phyloP scores from a whole-genome alignment of 2,113 vertebrate species.

The Notechis scutatus region DNA sequence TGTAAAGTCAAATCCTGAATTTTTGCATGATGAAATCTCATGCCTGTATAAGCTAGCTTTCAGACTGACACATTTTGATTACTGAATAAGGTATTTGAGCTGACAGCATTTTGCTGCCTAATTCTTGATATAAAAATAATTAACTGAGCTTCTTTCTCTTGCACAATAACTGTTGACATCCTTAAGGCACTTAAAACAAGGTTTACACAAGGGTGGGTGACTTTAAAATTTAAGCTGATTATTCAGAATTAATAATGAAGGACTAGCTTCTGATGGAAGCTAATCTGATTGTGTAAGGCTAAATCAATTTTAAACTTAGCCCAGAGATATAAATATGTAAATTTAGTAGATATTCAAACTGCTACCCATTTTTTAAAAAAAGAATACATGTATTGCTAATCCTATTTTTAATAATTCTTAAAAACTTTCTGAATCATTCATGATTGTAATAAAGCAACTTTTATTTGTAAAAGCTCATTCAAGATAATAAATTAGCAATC shows the following conservation, averaged over 20 bases:
- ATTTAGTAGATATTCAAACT: neutral
- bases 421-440: neutral
- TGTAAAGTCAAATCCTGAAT: neutral
- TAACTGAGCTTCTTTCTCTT: constrained; percentile 48
- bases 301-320: neutral
- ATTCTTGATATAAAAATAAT: constrained; percentile 58
- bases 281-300: constrained; percentile 17
- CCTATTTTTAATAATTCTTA: neutral
- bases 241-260: constrained; percentile 51
- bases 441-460: neutral
- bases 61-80: constrained; percentile 24
- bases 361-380: neutral
- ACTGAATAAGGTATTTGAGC: constrained; percentile 36
- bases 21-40: constrained; percentile 28
- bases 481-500: neutral
- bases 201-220: constrained; percentile 37
- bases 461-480: neutral
- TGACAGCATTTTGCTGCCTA: constrained; percentile 36
- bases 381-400: neutral
- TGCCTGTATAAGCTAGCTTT: constrained; percentile 7
- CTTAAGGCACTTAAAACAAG: constrained; percentile 53
- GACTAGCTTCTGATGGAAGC: constrained; percentile 7
- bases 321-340: constrained; percentile 7
- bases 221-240: constrained; percentile 52
- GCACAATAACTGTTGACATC: constrained; percentile 44